Base-by-base conservation (phyloP, 2,797 vertebrate genomes). In the Lycodopsis pacificus region DNA sequence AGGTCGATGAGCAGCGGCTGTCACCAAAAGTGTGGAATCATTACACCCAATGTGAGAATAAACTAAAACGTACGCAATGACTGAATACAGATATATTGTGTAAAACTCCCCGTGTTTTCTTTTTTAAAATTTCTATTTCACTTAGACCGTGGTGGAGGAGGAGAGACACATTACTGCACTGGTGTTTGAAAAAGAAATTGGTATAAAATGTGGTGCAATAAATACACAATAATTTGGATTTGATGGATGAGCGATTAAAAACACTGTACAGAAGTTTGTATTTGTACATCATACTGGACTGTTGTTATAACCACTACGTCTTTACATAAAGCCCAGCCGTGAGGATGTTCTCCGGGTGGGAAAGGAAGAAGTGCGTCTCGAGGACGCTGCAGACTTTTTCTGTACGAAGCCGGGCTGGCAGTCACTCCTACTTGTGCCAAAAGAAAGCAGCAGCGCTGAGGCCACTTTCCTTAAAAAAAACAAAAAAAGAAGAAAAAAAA, bases 211-310 rank as follows among this genome's bases (percentile, higher is more conserved):
- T 83, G 90, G 92, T 92, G 92, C 88, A 87, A 89, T 88, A 91
- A 92, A 91, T 92, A 93, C 89, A 94, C 92, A 93, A 30, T 91
- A 79, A 84, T 84, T 85, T 79, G 56, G 82, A 91, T 93, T 86
- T 88, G 89, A 93, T 83, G 87, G 88, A 94, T 93, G 92, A 93
- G 88, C 72, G 83, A 89, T 91, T 94, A 93, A 94, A 95, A 95
- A 95, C 93, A 94, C 93, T 93, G 91, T 91, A 93, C 93, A 94
- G 86, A 46, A 87, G 89, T 87, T 88, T 88, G 86, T 86, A 82
- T 91, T 91, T 91, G 89, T 93, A 91, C 92, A 92, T 90, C 77
- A 92, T 89, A 92, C 89, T 84, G 83, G 86, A 89, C 80, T 84
- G 86, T 74, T 82, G 89, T 83, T 84, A 90, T 71, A 84, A 84